A percentile compares a stretch with the other conserved stretches of the same genome.
phyloP scores from a whole-genome alignment of 2,113 vertebrate species.

The Mungos mungo region DNA sequence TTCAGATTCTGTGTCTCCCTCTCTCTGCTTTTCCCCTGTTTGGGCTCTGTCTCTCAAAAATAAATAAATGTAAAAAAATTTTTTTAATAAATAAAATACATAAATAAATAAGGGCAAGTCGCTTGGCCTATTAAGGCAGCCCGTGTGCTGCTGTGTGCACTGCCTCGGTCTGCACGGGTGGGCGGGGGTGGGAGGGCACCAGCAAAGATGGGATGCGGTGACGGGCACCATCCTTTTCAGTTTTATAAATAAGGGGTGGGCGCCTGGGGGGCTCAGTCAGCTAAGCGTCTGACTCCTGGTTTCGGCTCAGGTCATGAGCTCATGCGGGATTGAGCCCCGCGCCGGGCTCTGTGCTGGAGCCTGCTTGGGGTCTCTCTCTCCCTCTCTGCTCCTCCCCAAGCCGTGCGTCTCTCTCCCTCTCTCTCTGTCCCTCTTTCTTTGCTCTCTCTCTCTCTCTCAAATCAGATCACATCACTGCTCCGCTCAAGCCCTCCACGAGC shows the following conservation, averaged over 20 bases:
- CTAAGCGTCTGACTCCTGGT: background rate
- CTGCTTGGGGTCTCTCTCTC: background rate
- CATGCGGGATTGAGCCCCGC: fast-evolving
- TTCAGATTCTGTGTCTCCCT: too few relatives aligned
- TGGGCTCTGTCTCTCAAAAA: too few relatives aligned
- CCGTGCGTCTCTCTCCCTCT: background rate
- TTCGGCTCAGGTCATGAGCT: background rate
- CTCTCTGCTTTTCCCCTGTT: too few relatives aligned
- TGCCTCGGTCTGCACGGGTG: background rate
- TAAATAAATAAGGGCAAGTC: background rate
- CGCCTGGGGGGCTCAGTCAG: background rate
- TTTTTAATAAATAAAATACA: too few relatives aligned
- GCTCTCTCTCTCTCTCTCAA: too few relatives aligned
- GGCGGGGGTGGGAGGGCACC: background rate
- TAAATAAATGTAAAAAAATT: too few relatives aligned
- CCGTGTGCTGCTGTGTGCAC: background rate
- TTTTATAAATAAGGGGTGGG: background rate
- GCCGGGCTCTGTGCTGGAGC: background rate
- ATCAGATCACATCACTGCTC: background rate
- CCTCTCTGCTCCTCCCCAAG: background rate
- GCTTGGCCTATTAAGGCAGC: background rate
- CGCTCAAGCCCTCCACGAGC: too few relatives aligned
- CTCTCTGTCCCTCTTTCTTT: background rate
- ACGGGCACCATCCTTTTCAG: background rate
- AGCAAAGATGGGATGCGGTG: background rate